These are phyloP conservation scores for Tor tambroides DNA, from an alignment of 2,113 vertebrate genomes.

Conservation along the genomic window DNA sequence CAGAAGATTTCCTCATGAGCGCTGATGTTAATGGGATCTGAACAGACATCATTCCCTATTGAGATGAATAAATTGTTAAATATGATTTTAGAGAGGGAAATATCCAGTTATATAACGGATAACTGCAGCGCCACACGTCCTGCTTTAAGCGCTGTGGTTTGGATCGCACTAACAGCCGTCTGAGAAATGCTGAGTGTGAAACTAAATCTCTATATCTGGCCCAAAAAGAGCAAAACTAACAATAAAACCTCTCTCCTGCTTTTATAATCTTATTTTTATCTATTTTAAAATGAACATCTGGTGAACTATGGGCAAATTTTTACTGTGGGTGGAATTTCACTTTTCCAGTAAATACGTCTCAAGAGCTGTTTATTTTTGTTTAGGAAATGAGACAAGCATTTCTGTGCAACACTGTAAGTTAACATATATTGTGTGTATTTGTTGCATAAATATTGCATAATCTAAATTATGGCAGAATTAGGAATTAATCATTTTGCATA, in stretches of 20 bases:
- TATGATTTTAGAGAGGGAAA: conserved; percentile 14
- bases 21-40: conserved; percentile 26
- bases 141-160: conserved; percentile 53
- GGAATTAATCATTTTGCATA: not conserved
- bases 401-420: not conserved
- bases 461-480: not conserved
- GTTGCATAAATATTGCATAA: conserved; percentile 1
- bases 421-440: not conserved
- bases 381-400: not conserved
- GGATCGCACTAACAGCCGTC: conserved; percentile 55
- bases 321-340: not conserved
- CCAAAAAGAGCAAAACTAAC: not conserved
- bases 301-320: not conserved
- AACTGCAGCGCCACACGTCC: conserved; percentile 35
- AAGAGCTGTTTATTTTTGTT: not conserved
- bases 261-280: conserved; percentile 1
- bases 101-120: conserved; percentile 3
- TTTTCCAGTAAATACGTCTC: not conserved
- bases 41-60: not conserved
- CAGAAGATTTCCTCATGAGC: not conserved
- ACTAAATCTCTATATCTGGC: conserved; percentile 20
- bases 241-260: not conserved
- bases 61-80: conserved; percentile 28
- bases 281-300: conserved; percentile 29
- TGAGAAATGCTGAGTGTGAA: conserved; percentile 24